Evolutionary conservation across 2,888 invertebrate genomes (phyloP).

Genomic region (Agrilus cyanescens): DNA sequence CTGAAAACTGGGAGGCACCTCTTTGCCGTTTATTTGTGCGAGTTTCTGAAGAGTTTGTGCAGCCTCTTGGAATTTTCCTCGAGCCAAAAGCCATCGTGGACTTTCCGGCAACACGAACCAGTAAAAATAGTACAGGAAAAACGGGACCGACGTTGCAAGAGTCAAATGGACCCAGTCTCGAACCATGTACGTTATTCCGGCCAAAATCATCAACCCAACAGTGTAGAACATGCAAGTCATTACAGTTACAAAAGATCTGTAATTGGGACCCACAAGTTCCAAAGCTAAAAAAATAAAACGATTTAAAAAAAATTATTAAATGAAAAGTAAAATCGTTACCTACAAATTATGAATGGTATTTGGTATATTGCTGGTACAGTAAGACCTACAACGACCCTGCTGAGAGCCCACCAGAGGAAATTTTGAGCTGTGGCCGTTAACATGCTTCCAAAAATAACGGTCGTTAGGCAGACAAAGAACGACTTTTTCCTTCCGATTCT

Average conservation of each 20-base stretch:
- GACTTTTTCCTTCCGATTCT: slow-evolving; percentile 75
- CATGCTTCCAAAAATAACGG: slow-evolving; percentile 68
- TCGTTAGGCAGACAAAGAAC: slow-evolving; percentile 74
- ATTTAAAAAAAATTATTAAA: not conserved
- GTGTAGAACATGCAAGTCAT: slow-evolving; percentile 89
- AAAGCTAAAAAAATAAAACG: slow-evolving; percentile 52
- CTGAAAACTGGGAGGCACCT: slow-evolving; percentile 61
- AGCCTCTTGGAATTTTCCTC: slow-evolving; percentile 68
- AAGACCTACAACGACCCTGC: slow-evolving; percentile 73
- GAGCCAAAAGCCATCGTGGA: slow-evolving; percentile 47
- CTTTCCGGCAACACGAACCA: slow-evolving; percentile 85
- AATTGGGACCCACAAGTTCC: slow-evolving; percentile 83
- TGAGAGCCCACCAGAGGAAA: slow-evolving; percentile 75
- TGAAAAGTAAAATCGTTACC: slow-evolving; percentile 32
- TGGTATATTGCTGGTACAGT: slow-evolving; percentile 89
- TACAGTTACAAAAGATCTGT: slow-evolving; percentile 83
- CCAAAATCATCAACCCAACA: slow-evolving; percentile 69
- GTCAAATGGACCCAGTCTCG: slow-evolving; percentile 75
- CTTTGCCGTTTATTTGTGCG: slow-evolving; percentile 65
- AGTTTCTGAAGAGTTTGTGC: slow-evolving; percentile 63
- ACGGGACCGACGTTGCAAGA: slow-evolving; percentile 73
- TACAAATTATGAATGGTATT: slow-evolving; percentile 90
- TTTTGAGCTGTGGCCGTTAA: slow-evolving; percentile 65
- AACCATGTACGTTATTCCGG: slow-evolving; percentile 73
- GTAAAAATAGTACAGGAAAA: slow-evolving; percentile 71